Evolutionary conservation across 2,113 vertebrate species (phyloP), one percentile per base, ranked within the genome.

Genomic region (Etia nguti): DNA sequence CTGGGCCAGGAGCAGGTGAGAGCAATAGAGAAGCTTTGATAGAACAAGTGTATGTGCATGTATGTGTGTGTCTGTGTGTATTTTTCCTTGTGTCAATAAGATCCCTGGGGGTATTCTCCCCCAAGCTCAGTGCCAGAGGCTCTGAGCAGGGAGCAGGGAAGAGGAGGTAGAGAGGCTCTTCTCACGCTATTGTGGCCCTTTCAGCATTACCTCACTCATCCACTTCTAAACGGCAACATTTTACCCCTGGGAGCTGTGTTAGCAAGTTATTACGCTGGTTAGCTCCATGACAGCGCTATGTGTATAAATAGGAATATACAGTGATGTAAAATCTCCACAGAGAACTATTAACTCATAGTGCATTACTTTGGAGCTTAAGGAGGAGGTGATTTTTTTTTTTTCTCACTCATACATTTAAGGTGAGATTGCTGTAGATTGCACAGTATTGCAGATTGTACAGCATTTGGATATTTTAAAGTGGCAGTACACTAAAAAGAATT

Each of bases 1-100:
- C 96, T 99, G 43, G 99, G 99, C 34, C 99, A 99, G 94, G 99
- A 99, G 83, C 99, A 99, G 98, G 99, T 99, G 92, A 96, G 98
- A 26, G 48, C 68, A 52, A 29, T 77, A 31, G 26, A 52, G 73
- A 20, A n/a, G 80, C 81, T 68, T 55, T 77, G 24, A 10, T 16
- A 65, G 70, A 82, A 41, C 43, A 29, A 0, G 82, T 81, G 80
- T 52, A 65, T 75, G 73, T 87, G 34, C 81, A 73, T 80, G 38
- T 65, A 26, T 79, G 50, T 83, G 79, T 88, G 50, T 80, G 79
- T 77, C 24, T 81, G 18, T 81, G 54, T 79, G 75, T 79, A 12
- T 82, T 83, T 59, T 55, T 73, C 50, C 79, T 26, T 73, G 60
- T 81, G 57, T 85, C 38, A 11, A 38, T 82, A 85, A n/a, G 55